phyloP scores from a whole-genome alignment of 2,888 invertebrate species.

The Nemurella pictetii region DNA sequence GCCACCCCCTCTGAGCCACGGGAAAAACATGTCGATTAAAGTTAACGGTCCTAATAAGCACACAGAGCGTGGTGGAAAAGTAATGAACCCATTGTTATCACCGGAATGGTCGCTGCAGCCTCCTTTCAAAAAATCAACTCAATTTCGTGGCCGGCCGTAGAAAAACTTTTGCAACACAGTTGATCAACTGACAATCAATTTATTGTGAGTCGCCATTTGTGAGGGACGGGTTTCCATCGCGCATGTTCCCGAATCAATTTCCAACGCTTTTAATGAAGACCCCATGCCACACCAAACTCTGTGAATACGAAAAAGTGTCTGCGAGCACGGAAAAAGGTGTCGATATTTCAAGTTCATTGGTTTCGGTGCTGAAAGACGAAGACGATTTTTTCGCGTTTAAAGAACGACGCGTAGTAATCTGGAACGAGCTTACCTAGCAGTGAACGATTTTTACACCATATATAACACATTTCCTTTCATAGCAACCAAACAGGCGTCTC shows the following conservation, averaged over 20 bases:
- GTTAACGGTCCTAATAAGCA: background rate
- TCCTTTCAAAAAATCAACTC: background rate
- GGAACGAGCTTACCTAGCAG: background rate
- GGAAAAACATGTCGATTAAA: conserved; percentile 13
- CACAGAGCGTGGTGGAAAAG: background rate
- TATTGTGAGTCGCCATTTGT: background rate
- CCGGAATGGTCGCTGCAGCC: background rate
- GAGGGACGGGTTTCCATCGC: background rate
- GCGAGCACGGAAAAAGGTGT: background rate
- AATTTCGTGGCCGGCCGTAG: background rate
- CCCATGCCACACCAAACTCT: background rate
- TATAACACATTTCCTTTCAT: background rate
- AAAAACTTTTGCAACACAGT: background rate
- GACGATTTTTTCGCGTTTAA: background rate
- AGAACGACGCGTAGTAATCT: background rate
- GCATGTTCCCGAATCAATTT: background rate
- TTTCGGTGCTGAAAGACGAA: background rate
- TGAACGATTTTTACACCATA: background rate
- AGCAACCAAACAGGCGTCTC: background rate
- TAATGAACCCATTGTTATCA: background rate
- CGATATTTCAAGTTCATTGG: background rate
- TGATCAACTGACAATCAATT: background rate
- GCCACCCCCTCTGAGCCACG: background rate
- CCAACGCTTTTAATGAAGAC: background rate
- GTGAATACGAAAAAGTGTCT: background rate